Base-by-base conservation (phyloP, 1,140 invertebrate genomes). In the Laupala kohalensis region DNA sequence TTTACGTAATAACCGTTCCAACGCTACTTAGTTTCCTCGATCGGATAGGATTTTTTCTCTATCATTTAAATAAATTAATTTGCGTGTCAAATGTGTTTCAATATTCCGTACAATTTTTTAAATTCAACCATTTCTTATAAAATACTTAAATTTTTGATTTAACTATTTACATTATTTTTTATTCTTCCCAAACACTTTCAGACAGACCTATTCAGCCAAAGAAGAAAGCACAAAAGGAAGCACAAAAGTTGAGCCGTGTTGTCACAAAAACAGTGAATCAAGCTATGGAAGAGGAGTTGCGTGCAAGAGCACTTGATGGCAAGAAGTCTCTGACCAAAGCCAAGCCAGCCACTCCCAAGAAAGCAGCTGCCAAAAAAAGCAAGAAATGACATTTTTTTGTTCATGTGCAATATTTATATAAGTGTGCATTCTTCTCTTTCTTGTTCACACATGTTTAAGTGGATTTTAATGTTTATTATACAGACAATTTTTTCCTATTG, bases 261-360 rank as follows among this genome's bases (percentile, higher is more conserved):
- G 83, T 89, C 26, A 84, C 86, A 0, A 88, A 86, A 78, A 84
- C 82, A 6, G 83, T 89, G 0, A 88, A 89, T 75, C 84, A 84
- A 76, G 79, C 83, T 4, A 81, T 86, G 25, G 88, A 89, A 79
- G 79, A 84, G 69, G 86, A 89, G 76, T 78, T 89, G 13, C 79
- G 87, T 71, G 79, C 83, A 15, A 80, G 79, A 73, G 87, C 86
- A 3, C 76, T 82, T 4, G 81, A 84, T 64, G 79, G 79, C 37
- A 83, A 82, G 71, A 82, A 83, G 73, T 77, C 78, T n/a, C 69
- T 76, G 25, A 76, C 82, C 13, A 74, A 76, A 3, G 81, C 78
- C 19, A 83, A 81, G 70, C 75, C 78, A 15, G 64, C 72, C 15
- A 13, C 74, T 64, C 69, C 74, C 23, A 62, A 71, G 28, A 69